These are phyloP conservation scores for Pasiphila rectangulata DNA, from an alignment of 2,888 invertebrate species.

Conservation along the genomic window DNA sequence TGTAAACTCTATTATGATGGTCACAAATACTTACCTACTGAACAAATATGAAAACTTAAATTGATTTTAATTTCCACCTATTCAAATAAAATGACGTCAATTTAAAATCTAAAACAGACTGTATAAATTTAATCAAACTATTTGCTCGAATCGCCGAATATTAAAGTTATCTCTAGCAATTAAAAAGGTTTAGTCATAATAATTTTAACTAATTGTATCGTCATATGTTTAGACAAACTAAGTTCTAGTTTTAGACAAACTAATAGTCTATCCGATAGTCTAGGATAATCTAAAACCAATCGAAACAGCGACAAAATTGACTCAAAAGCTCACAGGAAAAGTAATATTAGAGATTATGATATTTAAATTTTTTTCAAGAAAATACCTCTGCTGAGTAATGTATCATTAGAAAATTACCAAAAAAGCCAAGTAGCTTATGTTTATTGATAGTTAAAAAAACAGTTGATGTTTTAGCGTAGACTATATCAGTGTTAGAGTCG, in stretches of 20 bases:
- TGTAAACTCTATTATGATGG: neutral
- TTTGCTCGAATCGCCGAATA: neutral
- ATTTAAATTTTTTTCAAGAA: neutral
- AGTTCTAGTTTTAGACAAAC: conserved; percentile 1
- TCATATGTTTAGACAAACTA: neutral
- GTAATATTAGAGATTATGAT: conserved; percentile 5
- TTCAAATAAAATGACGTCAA: neutral
- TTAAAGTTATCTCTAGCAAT: neutral
- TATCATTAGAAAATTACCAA: too few species aligned
- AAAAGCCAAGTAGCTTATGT: too few species aligned
- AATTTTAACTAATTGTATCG: conserved; percentile 3
- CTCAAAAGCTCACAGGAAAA: conserved; percentile 8
- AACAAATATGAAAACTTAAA: neutral
- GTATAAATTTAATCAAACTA: neutral
- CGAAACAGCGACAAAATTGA: conserved; percentile 14
- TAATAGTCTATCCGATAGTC: neutral
- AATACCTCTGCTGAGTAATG: neutral
- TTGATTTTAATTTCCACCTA: neutral
- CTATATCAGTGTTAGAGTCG: too few species aligned
- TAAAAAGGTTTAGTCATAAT: neutral
- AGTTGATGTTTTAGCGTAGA: too few species aligned
- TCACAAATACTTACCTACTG: conserved; percentile 1
- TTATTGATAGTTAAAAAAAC: too few species aligned
- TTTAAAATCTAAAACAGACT: neutral
- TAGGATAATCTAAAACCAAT: neutral